phyloP scores from a whole-genome alignment of 2,888 invertebrate species.

The Ganaspis brasiliensis region DNA sequence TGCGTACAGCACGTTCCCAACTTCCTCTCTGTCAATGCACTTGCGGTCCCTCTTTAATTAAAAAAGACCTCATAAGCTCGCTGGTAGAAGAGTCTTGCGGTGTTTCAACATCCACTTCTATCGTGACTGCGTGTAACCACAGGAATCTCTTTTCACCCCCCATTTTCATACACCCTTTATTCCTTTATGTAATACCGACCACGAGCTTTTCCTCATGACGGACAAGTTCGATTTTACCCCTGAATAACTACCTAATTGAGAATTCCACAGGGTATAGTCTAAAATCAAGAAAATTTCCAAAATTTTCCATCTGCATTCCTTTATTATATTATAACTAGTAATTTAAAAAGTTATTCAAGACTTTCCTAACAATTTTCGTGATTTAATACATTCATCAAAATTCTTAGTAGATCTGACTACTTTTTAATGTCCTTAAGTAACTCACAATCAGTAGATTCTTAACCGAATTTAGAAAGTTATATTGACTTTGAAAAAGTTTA shows the following conservation, averaged over 20 bases:
- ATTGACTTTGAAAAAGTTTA: too few relatives aligned
- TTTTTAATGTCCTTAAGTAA: too few relatives aligned
- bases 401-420: too few relatives aligned
- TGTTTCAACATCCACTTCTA: slow-evolving; percentile 65
- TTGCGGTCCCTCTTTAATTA: slow-evolving; percentile 66
- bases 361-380: too few relatives aligned
- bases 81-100: slow-evolving; percentile 54
- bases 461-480: too few relatives aligned
- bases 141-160: slow-evolving; percentile 69
- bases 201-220: slow-evolving; percentile 6
- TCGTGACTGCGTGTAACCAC: slow-evolving; percentile 60
- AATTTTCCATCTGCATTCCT: background rate
- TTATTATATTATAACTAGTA: too few relatives aligned
- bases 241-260: slow-evolving; percentile 33
- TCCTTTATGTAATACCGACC: slow-evolving; percentile 28
- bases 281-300: background rate
- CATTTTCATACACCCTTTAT: slow-evolving; percentile 39
- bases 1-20: slow-evolving; percentile 51
- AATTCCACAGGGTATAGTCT: slow-evolving; percentile 19
- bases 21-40: slow-evolving; percentile 50
- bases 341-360: too few relatives aligned
- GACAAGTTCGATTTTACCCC: slow-evolving; percentile 19
- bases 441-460: too few relatives aligned
- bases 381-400: too few relatives aligned
- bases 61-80: slow-evolving; percentile 64